phyloP scores from a whole-genome alignment of 2,888 invertebrate species.

The Heliconius cydno region DNA sequence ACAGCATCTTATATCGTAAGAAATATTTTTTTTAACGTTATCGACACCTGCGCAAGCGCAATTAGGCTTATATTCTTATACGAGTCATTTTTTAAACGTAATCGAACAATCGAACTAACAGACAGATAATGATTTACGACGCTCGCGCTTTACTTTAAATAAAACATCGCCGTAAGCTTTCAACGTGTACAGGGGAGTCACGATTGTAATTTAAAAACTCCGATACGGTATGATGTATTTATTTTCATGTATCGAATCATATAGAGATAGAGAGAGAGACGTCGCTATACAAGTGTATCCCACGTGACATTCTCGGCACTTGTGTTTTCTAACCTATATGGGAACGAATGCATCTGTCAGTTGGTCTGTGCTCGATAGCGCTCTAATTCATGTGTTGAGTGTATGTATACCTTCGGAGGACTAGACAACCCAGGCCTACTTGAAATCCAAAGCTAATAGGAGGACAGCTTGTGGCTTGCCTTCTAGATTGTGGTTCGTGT shows the following conservation, averaged over 20 bases:
- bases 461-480: conserved; percentile 52
- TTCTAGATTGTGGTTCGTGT: conserved; percentile 47
- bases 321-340: conserved; percentile 59
- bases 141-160: conserved; percentile 78
- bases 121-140: conserved; percentile 74
- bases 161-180: conserved; percentile 81
- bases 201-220: conserved; percentile 81
- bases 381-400: conserved; percentile 62
- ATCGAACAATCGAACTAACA: conserved; percentile 75
- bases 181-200: conserved; percentile 78
- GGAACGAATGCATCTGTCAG: conserved; percentile 69
- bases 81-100: conserved; percentile 68
- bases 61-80: conserved; percentile 71
- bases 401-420: conserved; percentile 44
- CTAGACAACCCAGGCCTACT: conserved; percentile 52
- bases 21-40: conserved; percentile 48
- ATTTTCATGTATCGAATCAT: conserved; percentile 52
- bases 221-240: conserved; percentile 73
- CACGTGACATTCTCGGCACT: conserved; percentile 55
- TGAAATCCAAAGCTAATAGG: conserved; percentile 54
- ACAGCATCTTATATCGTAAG: conserved; percentile 36
- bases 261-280: conserved; percentile 52
- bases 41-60: conserved; percentile 58
- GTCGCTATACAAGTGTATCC: conserved; percentile 55
- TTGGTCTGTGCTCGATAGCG: conserved; percentile 59